Evolutionary conservation across 1,140 invertebrate species (phyloP).

Genomic region (Bombus polaris): DNA sequence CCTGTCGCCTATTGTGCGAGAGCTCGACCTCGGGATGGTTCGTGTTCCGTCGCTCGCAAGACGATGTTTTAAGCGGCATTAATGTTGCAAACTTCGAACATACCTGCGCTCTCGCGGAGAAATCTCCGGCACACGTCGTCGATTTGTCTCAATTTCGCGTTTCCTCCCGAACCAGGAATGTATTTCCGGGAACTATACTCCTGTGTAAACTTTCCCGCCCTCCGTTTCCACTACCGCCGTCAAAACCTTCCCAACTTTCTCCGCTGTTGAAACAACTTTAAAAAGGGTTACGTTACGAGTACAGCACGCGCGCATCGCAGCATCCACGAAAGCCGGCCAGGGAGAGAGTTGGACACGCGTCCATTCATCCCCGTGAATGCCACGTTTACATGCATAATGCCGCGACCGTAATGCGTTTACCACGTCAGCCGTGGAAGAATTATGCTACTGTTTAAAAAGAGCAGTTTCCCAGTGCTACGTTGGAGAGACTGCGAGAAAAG

Average conservation of each 20-base stretch:
- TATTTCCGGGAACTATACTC: slow-evolving; percentile 28
- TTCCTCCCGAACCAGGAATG: slow-evolving; percentile 2
- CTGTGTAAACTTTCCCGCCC: slow-evolving; percentile 15
- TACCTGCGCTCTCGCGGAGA: not conserved
- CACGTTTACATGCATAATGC: slow-evolving; percentile 72
- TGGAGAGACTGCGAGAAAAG: slow-evolving; percentile 19
- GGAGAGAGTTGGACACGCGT: slow-evolving; percentile 57
- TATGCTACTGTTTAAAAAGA: slow-evolving; percentile 74
- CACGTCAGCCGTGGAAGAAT: slow-evolving; percentile 70
- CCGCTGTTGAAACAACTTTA: not conserved
- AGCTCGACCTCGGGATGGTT: not conserved
- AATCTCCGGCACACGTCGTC: slow-evolving; percentile 22
- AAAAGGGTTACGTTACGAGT: slow-evolving; percentile 26
- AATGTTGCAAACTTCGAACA: slow-evolving; percentile 37
- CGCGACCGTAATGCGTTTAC: slow-evolving; percentile 68
- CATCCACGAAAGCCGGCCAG: slow-evolving; percentile 15
- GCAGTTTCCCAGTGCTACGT: slow-evolving; percentile 56
- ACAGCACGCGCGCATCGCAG: not conserved
- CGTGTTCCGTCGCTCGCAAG: not conserved
- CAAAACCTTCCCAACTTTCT: not conserved
- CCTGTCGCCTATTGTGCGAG: slow-evolving; percentile 16
- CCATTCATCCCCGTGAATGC: slow-evolving; percentile 69
- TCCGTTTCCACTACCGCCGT: not conserved
- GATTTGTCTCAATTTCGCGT: slow-evolving; percentile 50
- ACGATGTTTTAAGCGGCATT: slow-evolving; percentile 35